Percentiles rank a stretch among this genome's conserved stretches.
Evolutionary conservation across 2,888 invertebrate genomes (phyloP).

Genomic region (Callinectes sapidus): DNA sequence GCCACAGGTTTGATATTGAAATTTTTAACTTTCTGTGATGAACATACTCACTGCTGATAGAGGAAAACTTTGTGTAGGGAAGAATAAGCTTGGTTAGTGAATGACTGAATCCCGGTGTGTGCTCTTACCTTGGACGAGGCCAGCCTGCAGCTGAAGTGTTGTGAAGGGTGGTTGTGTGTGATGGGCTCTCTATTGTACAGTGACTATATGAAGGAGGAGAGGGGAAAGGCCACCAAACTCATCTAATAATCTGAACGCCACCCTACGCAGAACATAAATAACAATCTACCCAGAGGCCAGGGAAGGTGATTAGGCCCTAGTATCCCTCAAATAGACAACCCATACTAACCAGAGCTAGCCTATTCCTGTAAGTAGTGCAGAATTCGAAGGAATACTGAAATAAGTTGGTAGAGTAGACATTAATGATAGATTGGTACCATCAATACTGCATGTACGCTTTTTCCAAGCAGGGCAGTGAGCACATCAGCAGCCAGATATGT

Average conservation of each 20-base stretch:
- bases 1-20: background rate
- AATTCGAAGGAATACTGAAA: background rate
- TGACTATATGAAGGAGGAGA: too few relatives aligned
- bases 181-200: background rate
- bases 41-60: background rate
- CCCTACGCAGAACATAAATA: too few relatives aligned
- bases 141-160: background rate
- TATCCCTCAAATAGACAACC: too few relatives aligned
- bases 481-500: conserved; percentile 46
- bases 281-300: too few relatives aligned
- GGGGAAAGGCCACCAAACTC: too few relatives aligned
- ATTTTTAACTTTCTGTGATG: background rate
- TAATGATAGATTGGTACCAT: background rate
- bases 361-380: background rate
- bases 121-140: background rate
- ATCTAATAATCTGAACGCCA: too few relatives aligned
- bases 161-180: background rate
- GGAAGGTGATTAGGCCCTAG: too few relatives aligned
- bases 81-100: too few relatives aligned
- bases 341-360: too few relatives aligned
- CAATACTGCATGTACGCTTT: background rate
- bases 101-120: background rate
- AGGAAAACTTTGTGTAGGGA: too few relatives aligned
- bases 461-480: conserved; percentile 39
- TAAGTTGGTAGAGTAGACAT: background rate